A percentile compares a stretch with the other conserved stretches of the same genome.
phyloP scores from a whole-genome alignment of 2,797 vertebrate species.

The Enoplosus armatus region DNA sequence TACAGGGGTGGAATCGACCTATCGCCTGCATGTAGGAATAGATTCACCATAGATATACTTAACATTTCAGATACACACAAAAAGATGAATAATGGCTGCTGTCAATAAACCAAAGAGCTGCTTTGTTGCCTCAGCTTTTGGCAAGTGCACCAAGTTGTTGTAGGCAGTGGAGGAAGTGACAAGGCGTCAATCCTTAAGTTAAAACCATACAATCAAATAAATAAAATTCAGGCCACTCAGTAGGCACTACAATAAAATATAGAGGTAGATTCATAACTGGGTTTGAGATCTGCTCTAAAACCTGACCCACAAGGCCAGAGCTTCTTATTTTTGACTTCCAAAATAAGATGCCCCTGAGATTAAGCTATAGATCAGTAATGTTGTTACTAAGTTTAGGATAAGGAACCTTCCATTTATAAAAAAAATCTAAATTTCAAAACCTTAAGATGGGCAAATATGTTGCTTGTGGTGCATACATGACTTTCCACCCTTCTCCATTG shows the following conservation, averaged over 20 bases:
- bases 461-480: constrained; percentile 1
- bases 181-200: neutral
- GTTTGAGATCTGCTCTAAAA: constrained; percentile 16
- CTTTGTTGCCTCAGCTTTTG: constrained; percentile 34
- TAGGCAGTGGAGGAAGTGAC: constrained; percentile 22
- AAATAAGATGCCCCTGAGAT: neutral
- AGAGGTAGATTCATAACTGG: neutral
- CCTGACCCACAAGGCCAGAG: neutral
- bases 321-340: neutral
- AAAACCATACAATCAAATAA: constrained; percentile 5
- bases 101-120: constrained; percentile 30
- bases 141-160: constrained; percentile 19
- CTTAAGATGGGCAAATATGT: neutral
- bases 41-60: constrained; percentile 19
- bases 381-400: neutral
- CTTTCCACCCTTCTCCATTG: constrained; percentile 6
- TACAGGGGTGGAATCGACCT: constrained; percentile 32
- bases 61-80: neutral
- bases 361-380: neutral
- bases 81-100: constrained; percentile 26
- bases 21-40: constrained; percentile 18
- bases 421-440: neutral
- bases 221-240: neutral
- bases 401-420: neutral
- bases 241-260: constrained; percentile 11